Conservation (phyloP, 2,888 invertebrate genomes). For the Sphaeridia pumilis region DNA sequence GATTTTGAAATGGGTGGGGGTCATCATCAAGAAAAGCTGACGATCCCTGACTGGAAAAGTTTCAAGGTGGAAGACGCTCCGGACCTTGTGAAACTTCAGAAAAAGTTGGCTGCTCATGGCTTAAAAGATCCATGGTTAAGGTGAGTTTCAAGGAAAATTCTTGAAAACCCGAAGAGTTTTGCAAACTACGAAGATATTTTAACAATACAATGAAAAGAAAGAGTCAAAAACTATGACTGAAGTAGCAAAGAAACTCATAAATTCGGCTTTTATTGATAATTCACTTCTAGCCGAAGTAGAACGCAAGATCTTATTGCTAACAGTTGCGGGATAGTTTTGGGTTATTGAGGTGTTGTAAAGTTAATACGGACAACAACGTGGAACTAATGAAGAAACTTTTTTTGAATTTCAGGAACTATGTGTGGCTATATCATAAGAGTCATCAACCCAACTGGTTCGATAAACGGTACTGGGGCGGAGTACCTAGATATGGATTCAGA, state of each 20-base stretch:
- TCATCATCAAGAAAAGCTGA: slow-evolving; percentile 46
- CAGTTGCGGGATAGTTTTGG: too few species aligned
- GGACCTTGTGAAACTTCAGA: slow-evolving; percentile 51
- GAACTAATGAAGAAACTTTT: background rate
- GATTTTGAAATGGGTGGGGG: slow-evolving; percentile 13
- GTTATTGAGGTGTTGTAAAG: too few species aligned
- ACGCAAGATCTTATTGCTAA: too few species aligned
- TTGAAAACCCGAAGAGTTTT: too few species aligned
- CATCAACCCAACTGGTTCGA: slow-evolving; percentile 1
- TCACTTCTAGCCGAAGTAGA: too few species aligned
- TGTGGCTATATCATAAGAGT: slow-evolving; percentile 56
- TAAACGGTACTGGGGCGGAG: slow-evolving; percentile 22
- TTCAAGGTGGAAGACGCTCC: slow-evolving; percentile 62
- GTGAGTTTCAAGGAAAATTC: slow-evolving; percentile 43
- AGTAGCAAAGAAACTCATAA: too few species aligned
- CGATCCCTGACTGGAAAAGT: slow-evolving; percentile 57
- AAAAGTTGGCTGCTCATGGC: slow-evolving; percentile 56
- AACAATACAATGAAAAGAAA: too few species aligned
- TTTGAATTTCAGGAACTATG: slow-evolving; percentile 54
- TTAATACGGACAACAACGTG: background rate
- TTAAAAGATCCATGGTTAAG: slow-evolving; percentile 78
- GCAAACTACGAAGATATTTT: too few species aligned
- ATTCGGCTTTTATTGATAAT: too few species aligned
- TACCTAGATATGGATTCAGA: slow-evolving; percentile 54
- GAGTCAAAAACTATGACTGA: too few species aligned